Percentiles rank a stretch among this genome's conserved stretches.
phyloP scores from a whole-genome alignment of 2,113 vertebrate genomes.

The Mola mola region DNA sequence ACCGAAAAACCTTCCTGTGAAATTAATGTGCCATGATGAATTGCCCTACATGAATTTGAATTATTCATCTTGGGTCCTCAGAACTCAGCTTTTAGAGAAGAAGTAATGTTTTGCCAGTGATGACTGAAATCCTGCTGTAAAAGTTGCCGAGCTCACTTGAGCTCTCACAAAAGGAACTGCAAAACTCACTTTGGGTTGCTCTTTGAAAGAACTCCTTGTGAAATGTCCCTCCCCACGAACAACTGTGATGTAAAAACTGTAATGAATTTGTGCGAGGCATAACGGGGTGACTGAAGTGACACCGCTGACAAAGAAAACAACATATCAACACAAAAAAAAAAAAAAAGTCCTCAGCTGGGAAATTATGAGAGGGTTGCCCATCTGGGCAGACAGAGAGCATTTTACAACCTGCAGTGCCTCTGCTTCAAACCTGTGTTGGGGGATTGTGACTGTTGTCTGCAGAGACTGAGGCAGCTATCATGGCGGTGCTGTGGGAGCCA shows the following conservation, averaged over 20 bases:
- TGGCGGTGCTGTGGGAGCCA: conserved; percentile 53
- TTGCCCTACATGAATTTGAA: background rate
- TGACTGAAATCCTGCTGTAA: background rate
- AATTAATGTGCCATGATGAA: background rate
- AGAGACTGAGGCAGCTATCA: conserved; percentile 22
- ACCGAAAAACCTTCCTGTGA: too few relatives aligned
- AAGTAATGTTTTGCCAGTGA: conserved; percentile 5
- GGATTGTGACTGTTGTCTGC: conserved; percentile 29
- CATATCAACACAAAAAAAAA: conserved; percentile 31
- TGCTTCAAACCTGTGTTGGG: conserved; percentile 6
- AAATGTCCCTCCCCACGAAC: conserved; percentile 25
- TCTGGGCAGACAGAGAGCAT: conserved; percentile 24
- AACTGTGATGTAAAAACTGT: conserved; percentile 26
- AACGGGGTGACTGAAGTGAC: conserved; percentile 39
- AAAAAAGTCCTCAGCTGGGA: conserved; percentile 19
- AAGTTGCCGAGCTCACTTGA: conserved; percentile 6
- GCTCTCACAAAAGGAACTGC: conserved; percentile 23
- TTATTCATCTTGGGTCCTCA: background rate
- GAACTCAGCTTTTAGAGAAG: background rate
- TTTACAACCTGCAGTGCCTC: conserved; percentile 19
- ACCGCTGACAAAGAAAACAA: conserved; percentile 45
- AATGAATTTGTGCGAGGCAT: conserved; percentile 26
- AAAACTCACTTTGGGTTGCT: too few relatives aligned
- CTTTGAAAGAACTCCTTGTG: too few relatives aligned
- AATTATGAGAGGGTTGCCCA: conserved; percentile 18